Percentiles rank a stretch among this genome's conserved stretches.
Evolutionary conservation across 2,888 invertebrate species (phyloP).

Genomic region (Spisula solida): DNA sequence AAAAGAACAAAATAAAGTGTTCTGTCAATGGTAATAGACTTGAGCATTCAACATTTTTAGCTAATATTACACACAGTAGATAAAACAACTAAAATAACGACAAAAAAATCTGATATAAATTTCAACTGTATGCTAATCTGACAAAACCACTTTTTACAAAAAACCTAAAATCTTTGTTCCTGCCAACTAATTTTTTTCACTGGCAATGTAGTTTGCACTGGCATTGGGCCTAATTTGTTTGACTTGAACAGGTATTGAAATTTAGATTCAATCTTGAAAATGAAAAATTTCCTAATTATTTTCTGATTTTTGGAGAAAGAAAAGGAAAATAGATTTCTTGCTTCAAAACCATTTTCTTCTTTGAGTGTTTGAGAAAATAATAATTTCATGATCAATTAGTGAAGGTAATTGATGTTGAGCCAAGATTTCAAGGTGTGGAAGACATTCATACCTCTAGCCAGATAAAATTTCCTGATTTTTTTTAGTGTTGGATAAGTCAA

Average conservation of each 20-base stretch:
- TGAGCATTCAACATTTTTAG: not conserved
- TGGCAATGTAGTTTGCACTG: not conserved
- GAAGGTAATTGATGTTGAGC: slow-evolving; percentile 9
- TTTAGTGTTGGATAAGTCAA: not conserved
- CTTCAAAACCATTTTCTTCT: not conserved
- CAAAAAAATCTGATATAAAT: not conserved
- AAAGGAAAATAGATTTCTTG: not conserved
- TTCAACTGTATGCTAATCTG: not conserved
- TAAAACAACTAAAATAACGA: too few relatives aligned
- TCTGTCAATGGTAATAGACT: not conserved
- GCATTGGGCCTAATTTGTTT: slow-evolving; percentile 19
- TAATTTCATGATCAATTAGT: slow-evolving; percentile 26
- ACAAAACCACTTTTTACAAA: not conserved
- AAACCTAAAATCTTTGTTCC: not conserved
- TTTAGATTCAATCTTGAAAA: not conserved
- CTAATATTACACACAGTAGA: not conserved
- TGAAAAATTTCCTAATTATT: not conserved
- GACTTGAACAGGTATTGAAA: slow-evolving; percentile 14
- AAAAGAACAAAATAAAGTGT: too few relatives aligned
- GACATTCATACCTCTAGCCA: not conserved
- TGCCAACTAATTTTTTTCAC: not conserved
- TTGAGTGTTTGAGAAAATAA: not conserved
- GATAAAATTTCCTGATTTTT: slow-evolving; percentile 12
- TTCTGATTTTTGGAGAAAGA: not conserved
- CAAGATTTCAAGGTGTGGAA: not conserved